Conservation (phyloP, 2,113 vertebrate genomes). For the Campylomormyrus tamandua region DNA sequence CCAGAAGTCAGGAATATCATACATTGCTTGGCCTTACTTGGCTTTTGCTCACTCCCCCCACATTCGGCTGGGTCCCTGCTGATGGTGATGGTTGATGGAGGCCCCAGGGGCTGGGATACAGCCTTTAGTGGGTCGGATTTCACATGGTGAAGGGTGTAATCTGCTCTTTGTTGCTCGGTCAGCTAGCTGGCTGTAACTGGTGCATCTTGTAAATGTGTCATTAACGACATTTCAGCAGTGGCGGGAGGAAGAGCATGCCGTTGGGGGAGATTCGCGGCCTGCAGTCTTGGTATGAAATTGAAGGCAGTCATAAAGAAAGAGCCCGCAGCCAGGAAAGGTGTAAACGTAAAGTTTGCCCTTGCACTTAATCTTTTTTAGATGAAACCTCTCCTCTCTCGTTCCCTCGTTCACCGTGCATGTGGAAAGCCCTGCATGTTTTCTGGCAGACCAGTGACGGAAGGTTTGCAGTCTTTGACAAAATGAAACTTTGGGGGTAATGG, state of each 20-base stretch:
- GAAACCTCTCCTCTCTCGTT: neutral
- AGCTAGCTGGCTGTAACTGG: neutral
- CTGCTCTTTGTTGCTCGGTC: neutral
- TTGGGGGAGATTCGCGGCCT: neutral
- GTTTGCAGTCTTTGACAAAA: neutral
- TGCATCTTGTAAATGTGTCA: neutral
- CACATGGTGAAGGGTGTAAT: neutral
- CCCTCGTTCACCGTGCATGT: neutral
- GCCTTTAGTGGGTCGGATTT: neutral
- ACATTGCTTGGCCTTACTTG: neutral
- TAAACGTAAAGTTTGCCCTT: constrained; percentile 6
- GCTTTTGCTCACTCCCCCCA: neutral
- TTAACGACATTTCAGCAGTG: neutral
- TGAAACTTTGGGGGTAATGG: neutral
- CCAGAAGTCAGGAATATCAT: neutral
- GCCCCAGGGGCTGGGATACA: neutral
- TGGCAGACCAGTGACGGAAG: neutral
- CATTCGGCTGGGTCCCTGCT: neutral
- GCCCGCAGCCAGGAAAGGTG: neutral
- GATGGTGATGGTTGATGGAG: neutral
- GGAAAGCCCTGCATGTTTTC: neutral
- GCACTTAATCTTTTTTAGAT: constrained; percentile 5
- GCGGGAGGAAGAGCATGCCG: neutral
- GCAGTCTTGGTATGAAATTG: neutral
- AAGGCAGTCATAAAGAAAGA: neutral